A percentile compares a stretch with the other conserved stretches of the same genome.
These are phyloP conservation scores for Phyllostomus discolor DNA, from an alignment of 2,113 vertebrate species.

Conservation along the genomic window DNA sequence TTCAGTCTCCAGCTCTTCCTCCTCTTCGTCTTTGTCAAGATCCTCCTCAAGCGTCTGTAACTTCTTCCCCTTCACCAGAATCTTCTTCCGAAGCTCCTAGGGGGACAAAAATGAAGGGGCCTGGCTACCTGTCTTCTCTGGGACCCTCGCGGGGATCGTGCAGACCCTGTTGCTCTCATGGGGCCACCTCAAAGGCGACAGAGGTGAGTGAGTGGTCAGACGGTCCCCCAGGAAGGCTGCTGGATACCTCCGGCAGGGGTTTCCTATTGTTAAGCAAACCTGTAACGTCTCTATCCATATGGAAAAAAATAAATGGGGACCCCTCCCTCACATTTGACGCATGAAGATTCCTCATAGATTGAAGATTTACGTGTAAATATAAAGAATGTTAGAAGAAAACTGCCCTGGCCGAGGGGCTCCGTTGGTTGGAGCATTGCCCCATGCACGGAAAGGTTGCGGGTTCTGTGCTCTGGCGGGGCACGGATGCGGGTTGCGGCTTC, in stretches of 20 bases:
- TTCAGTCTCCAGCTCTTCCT: slow-evolving; percentile 71
- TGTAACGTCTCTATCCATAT: background rate
- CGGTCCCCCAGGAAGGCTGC: background rate
- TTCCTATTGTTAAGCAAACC: background rate
- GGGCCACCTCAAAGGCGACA: background rate
- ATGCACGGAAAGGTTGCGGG: no score
- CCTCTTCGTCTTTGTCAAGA: slow-evolving; percentile 78
- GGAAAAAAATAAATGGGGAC: background rate
- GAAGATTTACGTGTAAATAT: background rate
- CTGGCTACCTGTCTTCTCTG: background rate
- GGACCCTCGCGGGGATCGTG: background rate
- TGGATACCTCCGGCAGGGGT: background rate
- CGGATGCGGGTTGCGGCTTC: no score
- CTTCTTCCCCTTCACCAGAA: slow-evolving; percentile 95
- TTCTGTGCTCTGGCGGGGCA: no score
- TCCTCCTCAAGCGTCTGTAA: slow-evolving; percentile 79
- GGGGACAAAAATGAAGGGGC: background rate
- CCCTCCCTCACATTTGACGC: background rate
- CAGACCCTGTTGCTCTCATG: background rate
- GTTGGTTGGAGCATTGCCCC: no score
- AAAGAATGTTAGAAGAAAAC: background rate
- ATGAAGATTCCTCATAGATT: background rate
- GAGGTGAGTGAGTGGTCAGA: background rate
- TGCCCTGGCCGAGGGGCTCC: no score
- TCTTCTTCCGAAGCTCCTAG: slow-evolving; percentile 89